Evolutionary conservation across 2,888 invertebrate genomes (phyloP).

Genomic region (Tuberolachnus salignus): DNA sequence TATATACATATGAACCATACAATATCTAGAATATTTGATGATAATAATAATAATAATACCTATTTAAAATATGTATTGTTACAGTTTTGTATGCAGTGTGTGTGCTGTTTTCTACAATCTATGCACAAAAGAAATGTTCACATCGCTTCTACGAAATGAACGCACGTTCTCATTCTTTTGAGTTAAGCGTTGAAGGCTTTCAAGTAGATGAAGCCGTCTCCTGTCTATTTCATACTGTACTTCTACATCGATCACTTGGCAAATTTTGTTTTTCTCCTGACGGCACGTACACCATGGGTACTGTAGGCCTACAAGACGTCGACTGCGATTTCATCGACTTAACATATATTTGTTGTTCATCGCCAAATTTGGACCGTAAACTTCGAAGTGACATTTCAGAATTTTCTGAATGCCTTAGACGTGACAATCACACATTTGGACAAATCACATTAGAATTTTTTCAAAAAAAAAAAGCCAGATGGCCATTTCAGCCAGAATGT

Average conservation of each 20-base stretch:
- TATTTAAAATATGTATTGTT: constrained; percentile 44
- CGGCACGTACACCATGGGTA: constrained; percentile 93
- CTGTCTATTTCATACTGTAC: constrained; percentile 88
- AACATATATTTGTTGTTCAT: constrained; percentile 92
- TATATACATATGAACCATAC: background rate
- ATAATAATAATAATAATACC: constrained; percentile 29
- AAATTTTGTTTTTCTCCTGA: constrained; percentile 90
- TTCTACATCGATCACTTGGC: constrained; percentile 87
- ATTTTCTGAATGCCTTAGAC: constrained; percentile 79
- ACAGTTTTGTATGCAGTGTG: constrained; percentile 47
- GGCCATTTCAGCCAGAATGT: constrained; percentile 87
- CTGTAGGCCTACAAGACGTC: constrained; percentile 93
- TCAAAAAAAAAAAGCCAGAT: constrained; percentile 85
- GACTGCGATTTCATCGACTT: constrained; percentile 98
- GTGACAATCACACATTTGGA: constrained; percentile 72
- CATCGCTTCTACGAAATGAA: constrained; percentile 61
- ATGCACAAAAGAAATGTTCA: constrained; percentile 51
- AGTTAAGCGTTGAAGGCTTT: constrained; percentile 79
- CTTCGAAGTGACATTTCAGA: constrained; percentile 77
- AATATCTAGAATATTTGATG: background rate
- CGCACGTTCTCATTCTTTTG: constrained; percentile 64
- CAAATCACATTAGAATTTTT: constrained; percentile 95
- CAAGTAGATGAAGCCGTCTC: constrained; percentile 92
- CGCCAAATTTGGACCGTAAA: constrained; percentile 74
- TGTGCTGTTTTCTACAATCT: constrained; percentile 46